Evolutionary conservation across 2,888 invertebrate species (phyloP), one percentile per base, ranked within the genome.

Genomic region (Halictus ligatus): DNA sequence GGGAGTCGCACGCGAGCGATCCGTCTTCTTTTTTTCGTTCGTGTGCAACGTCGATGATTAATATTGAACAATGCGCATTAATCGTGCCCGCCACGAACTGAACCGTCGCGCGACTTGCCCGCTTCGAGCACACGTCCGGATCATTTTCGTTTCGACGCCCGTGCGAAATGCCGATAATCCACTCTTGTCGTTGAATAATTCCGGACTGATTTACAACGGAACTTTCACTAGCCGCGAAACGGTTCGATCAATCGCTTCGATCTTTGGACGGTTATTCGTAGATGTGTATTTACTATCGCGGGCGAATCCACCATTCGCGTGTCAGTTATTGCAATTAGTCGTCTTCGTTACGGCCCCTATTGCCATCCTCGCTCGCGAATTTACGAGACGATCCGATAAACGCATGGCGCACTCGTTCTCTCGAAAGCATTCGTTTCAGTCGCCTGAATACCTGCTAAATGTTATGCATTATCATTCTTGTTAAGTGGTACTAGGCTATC

Each of bases 171-270:
- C 18, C 15, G 46, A 48, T 46, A 21, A 73, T 13, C 35, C 15
- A 0, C 50, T 25, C 10, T 21, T 73, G 2, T 43, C n/a, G 71
- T n/a, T n/a, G 6, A 43, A 74, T 54, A 54, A 74, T 29, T 76
- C 48, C 48, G 46, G 21, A 69, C 29, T 48, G 67, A 76, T 76
- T 76, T 67, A 76, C 46, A 18, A 18, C 29, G 64, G 10, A 46
- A 64, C 60, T 60, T 12, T 43, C 75, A 29, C 71, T 43, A 12
- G 43, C 21, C 35, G 71, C 5, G 71, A 69, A 71, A 71, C 43
- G 71, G 43, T 71, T 71, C 71, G 43, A 43, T 43, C 71, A 40
- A 71, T 43, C 13, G 40, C 43, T 43, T 43, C 43, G n/a, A 71
- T 71, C 71, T 43, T 71, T 6, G 0, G 43, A 21, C 12, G n/a